These are phyloP conservation scores for Mastomys coucha DNA, from an alignment of 2,113 vertebrate genomes.

Conservation along the genomic window DNA sequence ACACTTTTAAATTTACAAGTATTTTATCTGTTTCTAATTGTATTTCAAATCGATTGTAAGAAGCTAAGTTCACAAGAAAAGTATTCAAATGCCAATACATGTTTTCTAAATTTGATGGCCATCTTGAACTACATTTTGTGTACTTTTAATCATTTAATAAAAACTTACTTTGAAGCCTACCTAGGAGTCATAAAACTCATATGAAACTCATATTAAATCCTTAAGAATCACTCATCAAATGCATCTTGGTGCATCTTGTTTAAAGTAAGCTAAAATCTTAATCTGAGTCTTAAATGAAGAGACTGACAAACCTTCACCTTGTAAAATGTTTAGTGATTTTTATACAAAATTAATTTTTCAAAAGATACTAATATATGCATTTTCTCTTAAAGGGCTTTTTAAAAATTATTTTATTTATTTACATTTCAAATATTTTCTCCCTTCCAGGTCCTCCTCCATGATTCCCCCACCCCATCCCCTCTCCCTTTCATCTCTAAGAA, in stretches of 20 bases:
- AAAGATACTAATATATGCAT: not conserved
- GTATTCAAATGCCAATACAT: not conserved
- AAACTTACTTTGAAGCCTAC: constrained; percentile 34
- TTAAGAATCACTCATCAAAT: not conserved
- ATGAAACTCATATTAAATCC: not conserved
- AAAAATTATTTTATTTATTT: too few relatives aligned
- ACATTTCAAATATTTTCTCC: too few relatives aligned
- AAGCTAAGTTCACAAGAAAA: constrained; percentile 25
- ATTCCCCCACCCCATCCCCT: too few relatives aligned
- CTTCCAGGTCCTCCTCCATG: too few relatives aligned
- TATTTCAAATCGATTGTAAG: constrained; percentile 6
- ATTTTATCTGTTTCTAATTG: constrained; percentile 13
- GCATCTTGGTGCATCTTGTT: constrained; percentile 4
- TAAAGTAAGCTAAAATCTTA: constrained; percentile 31
- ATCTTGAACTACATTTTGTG: not conserved
- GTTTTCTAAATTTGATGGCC: constrained; percentile 19
- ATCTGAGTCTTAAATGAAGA: not conserved
- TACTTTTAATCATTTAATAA: not conserved
- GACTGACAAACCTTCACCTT: not conserved
- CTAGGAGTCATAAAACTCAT: not conserved
- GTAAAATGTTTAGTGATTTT: not conserved
- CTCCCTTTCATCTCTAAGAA: too few relatives aligned
- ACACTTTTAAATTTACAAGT: constrained; percentile 29
- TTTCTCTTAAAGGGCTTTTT: not conserved
- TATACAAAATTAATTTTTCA: constrained; percentile 45